A percentile compares a stretch with the other conserved stretches of the same genome.
Evolutionary conservation across 2,888 invertebrate species (phyloP).

Genomic region (Julus scanicus): DNA sequence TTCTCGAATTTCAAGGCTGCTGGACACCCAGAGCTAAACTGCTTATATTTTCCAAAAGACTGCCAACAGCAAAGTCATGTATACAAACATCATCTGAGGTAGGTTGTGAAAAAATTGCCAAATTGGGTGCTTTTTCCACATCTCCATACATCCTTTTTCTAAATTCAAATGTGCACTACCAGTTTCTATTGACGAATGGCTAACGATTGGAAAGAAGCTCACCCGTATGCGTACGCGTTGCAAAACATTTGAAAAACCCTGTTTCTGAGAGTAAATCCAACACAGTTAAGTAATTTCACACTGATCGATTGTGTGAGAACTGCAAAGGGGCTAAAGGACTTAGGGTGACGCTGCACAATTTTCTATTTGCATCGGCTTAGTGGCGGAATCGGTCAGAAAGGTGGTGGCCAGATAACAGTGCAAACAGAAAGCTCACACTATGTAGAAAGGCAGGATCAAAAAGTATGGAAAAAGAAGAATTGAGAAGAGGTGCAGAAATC

Average conservation of each 20-base stretch:
- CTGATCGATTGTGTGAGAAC: slow-evolving; percentile 11
- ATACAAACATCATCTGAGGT: neutral
- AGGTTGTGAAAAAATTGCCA: neutral
- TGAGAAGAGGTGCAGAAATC: neutral
- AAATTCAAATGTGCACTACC: neutral
- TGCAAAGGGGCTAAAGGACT: slow-evolving; percentile 7
- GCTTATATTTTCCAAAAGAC: no score
- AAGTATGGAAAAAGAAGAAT: neutral
- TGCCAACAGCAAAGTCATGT: neutral
- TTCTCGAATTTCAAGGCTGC: no score
- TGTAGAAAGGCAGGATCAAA: neutral
- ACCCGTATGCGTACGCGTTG: neutral
- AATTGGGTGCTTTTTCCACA: neutral
- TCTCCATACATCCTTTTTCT: neutral
- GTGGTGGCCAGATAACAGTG: neutral
- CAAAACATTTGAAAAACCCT: neutral
- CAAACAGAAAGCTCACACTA: neutral
- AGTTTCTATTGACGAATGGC: neutral
- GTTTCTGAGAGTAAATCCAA: slow-evolving; percentile 9
- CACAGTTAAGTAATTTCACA: slow-evolving; percentile 19
- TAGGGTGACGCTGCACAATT: neutral
- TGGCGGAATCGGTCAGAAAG: neutral
- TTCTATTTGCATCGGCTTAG: slow-evolving; percentile 19
- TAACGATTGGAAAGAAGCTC: neutral
- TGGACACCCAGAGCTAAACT: no score